Evolutionary conservation across 1,140 invertebrate genomes (phyloP).

Genomic region (Campoletis sonorensis): DNA sequence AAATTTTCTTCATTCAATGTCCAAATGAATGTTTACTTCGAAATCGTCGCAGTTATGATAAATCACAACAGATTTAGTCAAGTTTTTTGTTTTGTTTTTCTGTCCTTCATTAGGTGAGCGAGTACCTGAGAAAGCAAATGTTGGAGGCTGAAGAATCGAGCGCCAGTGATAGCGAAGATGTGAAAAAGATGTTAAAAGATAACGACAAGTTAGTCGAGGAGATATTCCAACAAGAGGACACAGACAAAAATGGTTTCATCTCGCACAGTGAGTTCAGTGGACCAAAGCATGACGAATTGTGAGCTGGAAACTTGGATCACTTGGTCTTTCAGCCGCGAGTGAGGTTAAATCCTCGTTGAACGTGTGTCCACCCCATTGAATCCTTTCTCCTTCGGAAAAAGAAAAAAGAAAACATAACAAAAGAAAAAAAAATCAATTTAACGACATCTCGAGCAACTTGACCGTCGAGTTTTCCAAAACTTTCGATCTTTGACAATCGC

Average conservation of each 20-base stretch:
- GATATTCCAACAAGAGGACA: slow-evolving; percentile 97
- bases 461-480: neutral
- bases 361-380: neutral
- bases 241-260: slow-evolving; percentile 96
- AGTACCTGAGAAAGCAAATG: slow-evolving; percentile 94
- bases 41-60: neutral
- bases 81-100: slow-evolving; percentile 43
- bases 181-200: slow-evolving; percentile 91
- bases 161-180: slow-evolving; percentile 83
- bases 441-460: neutral
- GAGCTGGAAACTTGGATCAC: slow-evolving; percentile 70
- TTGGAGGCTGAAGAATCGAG: slow-evolving; percentile 82
- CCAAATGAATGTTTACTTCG: no score
- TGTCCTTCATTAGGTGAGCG: slow-evolving; percentile 83
- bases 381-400: neutral
- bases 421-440: neutral
- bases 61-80: slow-evolving; percentile 10
- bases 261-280: slow-evolving; percentile 97
- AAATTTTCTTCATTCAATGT: no score
- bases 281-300: slow-evolving; percentile 97
- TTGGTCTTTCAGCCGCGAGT: slow-evolving; percentile 29
- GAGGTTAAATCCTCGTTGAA: slow-evolving; percentile 29
- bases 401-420: neutral
- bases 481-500: neutral
- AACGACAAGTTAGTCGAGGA: slow-evolving; percentile 96